Evolutionary conservation across 2,113 vertebrate genomes (phyloP).

Genomic region (Corythornis madagascariensis): DNA sequence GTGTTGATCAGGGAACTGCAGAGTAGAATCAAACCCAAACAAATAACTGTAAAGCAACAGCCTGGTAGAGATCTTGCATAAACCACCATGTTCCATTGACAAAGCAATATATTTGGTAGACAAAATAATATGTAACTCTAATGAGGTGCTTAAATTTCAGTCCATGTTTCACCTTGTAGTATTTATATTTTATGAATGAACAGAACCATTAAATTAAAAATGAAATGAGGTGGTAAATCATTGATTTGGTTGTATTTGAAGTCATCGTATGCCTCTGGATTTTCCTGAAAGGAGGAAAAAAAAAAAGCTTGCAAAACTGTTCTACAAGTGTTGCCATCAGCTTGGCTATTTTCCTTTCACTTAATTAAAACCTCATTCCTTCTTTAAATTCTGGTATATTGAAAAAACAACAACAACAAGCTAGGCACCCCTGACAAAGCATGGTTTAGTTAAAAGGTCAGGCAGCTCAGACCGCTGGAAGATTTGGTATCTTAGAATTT

Average conservation of each 20-base stretch:
- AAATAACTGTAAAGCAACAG: slow-evolving; percentile 43
- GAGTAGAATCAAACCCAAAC: slow-evolving; percentile 37
- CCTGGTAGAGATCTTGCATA: slow-evolving; percentile 13
- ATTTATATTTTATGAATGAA: slow-evolving; percentile 72
- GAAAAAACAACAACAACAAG: background rate
- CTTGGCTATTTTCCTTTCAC: background rate
- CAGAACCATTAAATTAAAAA: slow-evolving; percentile 70
- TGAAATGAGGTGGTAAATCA: slow-evolving; percentile 72
- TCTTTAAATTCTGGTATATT: background rate
- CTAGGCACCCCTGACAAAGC: background rate
- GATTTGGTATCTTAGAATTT: fast-evolving
- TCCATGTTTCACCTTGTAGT: slow-evolving; percentile 65
- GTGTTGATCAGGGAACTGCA: slow-evolving; percentile 21
- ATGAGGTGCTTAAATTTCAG: slow-evolving; percentile 72
- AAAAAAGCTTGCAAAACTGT: background rate
- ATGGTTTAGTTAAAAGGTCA: background rate
- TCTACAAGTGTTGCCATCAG: background rate
- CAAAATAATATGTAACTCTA: slow-evolving; percentile 66
- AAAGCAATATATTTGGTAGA: slow-evolving; percentile 64
- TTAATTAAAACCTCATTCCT: background rate
- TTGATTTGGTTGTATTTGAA: slow-evolving; percentile 22
- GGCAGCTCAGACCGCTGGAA: background rate
- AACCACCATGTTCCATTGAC: slow-evolving; percentile 60
- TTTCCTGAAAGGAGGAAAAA: background rate
- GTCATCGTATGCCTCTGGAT: background rate